Conservation (phyloP, 2,113 vertebrate species). For the Acanthochromis polyacanthus region DNA sequence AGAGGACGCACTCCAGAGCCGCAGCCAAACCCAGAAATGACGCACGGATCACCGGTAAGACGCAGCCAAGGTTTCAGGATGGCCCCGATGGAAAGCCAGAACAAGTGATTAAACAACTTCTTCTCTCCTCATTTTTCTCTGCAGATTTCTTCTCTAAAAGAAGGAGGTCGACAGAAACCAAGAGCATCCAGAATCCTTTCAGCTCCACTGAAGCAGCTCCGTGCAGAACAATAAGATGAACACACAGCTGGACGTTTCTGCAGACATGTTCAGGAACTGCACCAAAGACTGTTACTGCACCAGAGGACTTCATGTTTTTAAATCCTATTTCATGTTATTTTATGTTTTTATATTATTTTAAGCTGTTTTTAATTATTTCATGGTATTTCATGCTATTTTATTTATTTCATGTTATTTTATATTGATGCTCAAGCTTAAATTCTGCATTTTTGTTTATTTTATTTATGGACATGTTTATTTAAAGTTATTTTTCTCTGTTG, state of each 20-base stretch:
- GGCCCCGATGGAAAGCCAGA: background rate
- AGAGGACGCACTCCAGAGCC: slow-evolving; percentile 42
- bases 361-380: background rate
- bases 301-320: slow-evolving; percentile 8
- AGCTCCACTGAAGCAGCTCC: slow-evolving; percentile 81
- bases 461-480: slow-evolving; percentile 63
- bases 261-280: background rate
- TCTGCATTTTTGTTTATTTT: slow-evolving; percentile 56
- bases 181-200: slow-evolving; percentile 55
- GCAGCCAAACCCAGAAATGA: slow-evolving; percentile 25
- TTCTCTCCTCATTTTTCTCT: slow-evolving; percentile 9
- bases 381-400: background rate
- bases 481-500: background rate
- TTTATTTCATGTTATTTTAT: background rate
- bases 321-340: background rate
- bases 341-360: background rate
- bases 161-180: slow-evolving; percentile 82
- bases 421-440: background rate
- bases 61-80: no score
- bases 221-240: slow-evolving; percentile 88
- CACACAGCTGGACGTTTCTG: background rate
- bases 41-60: slow-evolving; percentile 86
- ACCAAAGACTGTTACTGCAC: background rate
- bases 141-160: slow-evolving; percentile 90
- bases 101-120: background rate